Evolutionary conservation across 53 echinoderm and acorn worm species (phyloP).

Genomic region (Astropecten irregularis): DNA sequence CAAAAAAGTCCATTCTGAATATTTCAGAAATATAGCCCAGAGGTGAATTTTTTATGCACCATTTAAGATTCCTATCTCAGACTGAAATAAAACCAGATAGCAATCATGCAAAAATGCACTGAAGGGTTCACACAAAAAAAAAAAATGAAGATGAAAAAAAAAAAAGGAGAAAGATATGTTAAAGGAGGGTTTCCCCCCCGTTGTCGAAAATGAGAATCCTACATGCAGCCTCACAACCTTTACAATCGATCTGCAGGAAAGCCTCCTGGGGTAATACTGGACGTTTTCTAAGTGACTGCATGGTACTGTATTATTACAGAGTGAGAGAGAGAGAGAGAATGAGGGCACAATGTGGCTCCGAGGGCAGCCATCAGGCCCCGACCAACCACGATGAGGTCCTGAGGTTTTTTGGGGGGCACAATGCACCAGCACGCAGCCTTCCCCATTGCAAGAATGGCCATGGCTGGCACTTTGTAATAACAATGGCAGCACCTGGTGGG

Average conservation of each 20-base stretch:
- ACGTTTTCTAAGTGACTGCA: conserved; percentile 45
- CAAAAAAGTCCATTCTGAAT: no score
- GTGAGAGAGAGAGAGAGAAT: no score
- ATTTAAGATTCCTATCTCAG: conserved; percentile 44
- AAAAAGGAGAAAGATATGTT: conserved; percentile 12
- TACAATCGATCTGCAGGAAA: conserved; percentile 20
- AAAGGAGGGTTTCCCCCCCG: conserved; percentile 6
- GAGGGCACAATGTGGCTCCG: conserved; percentile 2
- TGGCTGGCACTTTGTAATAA: conserved; percentile 3
- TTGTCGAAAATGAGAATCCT: conserved; percentile 20
- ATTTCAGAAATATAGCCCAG: no score
- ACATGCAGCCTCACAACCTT: conserved; percentile 40
- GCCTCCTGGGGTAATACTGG: conserved; percentile 18
- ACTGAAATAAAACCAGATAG: conserved; percentile 24
- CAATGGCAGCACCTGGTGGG: conserved; percentile 51
- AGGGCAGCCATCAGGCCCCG: conserved; percentile 1
- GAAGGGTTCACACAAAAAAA: neutral
- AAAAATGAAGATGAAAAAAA: no score
- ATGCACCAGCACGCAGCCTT: conserved; percentile 50
- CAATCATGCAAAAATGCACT: conserved; percentile 25
- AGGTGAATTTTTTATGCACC: conserved; percentile 41
- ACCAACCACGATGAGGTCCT: no score
- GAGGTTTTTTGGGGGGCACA: neutral
- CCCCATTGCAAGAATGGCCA: no score
- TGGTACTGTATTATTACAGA: conserved; percentile 31